Evolutionary conservation across 2,888 invertebrate genomes (phyloP), one percentile per base, ranked within the genome.

Genomic region (Didymodactylos carnosus): DNA sequence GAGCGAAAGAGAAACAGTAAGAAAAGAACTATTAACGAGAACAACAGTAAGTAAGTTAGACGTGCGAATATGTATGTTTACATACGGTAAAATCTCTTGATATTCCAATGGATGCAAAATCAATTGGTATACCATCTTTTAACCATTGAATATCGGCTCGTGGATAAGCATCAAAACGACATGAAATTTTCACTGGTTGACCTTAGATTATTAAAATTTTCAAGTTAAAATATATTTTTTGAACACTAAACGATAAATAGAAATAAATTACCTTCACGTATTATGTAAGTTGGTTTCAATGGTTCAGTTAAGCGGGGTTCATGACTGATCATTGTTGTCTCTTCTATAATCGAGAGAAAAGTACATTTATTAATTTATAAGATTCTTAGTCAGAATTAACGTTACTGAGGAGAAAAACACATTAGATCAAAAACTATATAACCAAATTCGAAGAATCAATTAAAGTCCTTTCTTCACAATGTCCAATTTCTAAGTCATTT

Each of bases 61-160:
- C 14, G 14, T 13, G 19, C 11, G 62, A 13, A 62, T 13, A 62
- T 13, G 11, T n/a, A 8, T 23, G 7, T 29, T 19, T 5, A 41
- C 27, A 39, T 69, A 78, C 78, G 77, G 76, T 78, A 75, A 77
- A 78, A 35, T 80, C 78, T 69, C 79, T 77, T 71, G 80, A 81
- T n/a, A 73, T 29, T 3, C 73, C 73, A 39, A 73, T 39, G 23
- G 51, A 40, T 27, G 76, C 76, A 14, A 81, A 80, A 69, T 80
- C 76, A 72, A 84, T 80, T 72, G 81, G 80, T 51, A 80, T 78
- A 46, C 79, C 81, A 75, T 84, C 83, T 76, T 82, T 81, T 77
- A 81, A 81, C 85, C 85, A 85, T 75, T 82, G 79, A 73, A 85
- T 80, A 70, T 82, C 81, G 71, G 84, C 84, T 73, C 80, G 77